Evolutionary conservation across 2,113 vertebrate genomes (phyloP), one percentile per base, ranked within the genome.

Genomic region (Alaudala cheleensis): DNA sequence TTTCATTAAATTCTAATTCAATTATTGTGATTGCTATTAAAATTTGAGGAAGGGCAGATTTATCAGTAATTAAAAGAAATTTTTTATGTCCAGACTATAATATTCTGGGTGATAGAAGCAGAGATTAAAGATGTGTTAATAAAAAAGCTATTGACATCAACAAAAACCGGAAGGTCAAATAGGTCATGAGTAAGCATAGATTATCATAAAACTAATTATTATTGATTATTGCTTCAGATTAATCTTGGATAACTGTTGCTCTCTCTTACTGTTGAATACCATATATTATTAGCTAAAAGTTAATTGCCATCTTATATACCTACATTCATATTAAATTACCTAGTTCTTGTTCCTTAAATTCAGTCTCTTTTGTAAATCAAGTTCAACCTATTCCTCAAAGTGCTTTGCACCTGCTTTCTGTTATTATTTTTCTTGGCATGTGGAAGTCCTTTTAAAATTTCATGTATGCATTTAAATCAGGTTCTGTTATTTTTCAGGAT

Each of bases 61-160:
- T 90, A 78, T 51, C 57, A 94, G 42, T 51, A 65, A 61, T 31
- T 91, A 88, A 87, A 86, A 96, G 76, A 72, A 96, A 97, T 66
- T 90, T 26, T 74, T 17, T 81, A 4, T 5, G 49, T 67, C 53
- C 57, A 90, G 79, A 26, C 54, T 80, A 33, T 49, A 77, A 88
- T 16, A 21, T 47, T 69, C 37, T 53, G 5, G 9, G 29, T 29
- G 9, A 62, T 44, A 51, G 58, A 84, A 69, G 53, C 14, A 73
- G 37, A 92, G 33, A 44, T 84, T 90, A 76, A 94, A 95, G 26
- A 70, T 67, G 34, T 8, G 3, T 74, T 53, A 81, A 14, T 72
- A 77, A 91, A 84, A 91, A 58, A 88, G 24, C 39, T 60, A 29
- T 71, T 62, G 42, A 51, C 40, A 92, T 72, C 40, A 93, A 92